Evolutionary conservation across 2,797 vertebrate species (phyloP), one percentile per base, ranked within the genome.

Genomic region (Salarias fasciatus): DNA sequence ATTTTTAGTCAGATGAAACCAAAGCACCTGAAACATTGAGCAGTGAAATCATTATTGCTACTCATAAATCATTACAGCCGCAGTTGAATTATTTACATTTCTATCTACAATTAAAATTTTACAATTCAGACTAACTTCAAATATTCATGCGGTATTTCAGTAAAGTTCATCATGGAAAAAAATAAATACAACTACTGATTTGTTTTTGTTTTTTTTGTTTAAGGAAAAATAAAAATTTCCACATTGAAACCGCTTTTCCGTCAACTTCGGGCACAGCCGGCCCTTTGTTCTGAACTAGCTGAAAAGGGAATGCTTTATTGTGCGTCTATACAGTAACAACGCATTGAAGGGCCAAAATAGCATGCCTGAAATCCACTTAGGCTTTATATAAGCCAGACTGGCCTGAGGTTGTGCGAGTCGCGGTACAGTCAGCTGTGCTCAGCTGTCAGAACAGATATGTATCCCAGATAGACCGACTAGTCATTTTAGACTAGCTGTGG

Each of bases 341-440:
- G 58, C 54, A 58, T 66, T 52, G 66, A 80, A 78, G 63, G 65
- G 84, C 76, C 59, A 79, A 88, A 87, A 91, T 89, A 91, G 88
- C 77, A 54, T 48, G 54, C 82, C 63, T 88, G 47, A 87, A 89
- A 87, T 86, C 87, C 82, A 89, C 74, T 90, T 88, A 85, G 92
- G 80, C 90, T 80, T 81, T 68, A 52, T 78, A 69, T 82, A 90
- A 92, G 88, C 81, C 80, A 58, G 71, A 72, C 78, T 68, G 79
- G 63, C 85, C 77, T 53, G 73, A 72, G 80, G 80, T 76, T 75
- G 61, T 58, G 57, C 38, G 68, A 73, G 53, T 56, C n/a, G 13
- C 64, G 14, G 48, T 44, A 38, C 62, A 67, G 58, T 80, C 82
- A 86, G 76, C 85, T 86, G 82, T 72, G 71, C 57, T 72, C n/a